Evolutionary conservation across 2,797 vertebrate species (phyloP).

Genomic region (Uromys caudimaculatus): DNA sequence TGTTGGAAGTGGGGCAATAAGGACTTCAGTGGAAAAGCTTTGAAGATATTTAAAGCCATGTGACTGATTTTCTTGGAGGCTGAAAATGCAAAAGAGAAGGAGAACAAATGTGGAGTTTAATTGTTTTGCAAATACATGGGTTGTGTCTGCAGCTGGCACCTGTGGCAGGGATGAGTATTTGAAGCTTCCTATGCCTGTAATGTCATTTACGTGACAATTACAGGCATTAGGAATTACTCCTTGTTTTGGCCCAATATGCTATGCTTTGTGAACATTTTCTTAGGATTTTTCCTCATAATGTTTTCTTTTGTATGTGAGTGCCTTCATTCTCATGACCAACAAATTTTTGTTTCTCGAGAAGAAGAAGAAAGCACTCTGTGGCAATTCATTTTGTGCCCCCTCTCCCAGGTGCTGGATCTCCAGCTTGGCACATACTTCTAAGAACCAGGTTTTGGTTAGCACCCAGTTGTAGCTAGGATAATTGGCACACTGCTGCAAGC

Average conservation of each 20-base stretch:
- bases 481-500: constrained; percentile 9
- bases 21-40: constrained; percentile 9
- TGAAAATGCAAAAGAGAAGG: neutral
- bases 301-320: constrained; percentile 40
- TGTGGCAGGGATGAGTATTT: neutral
- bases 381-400: constrained; percentile 13
- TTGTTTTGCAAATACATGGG: neutral
- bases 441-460: constrained; percentile 76
- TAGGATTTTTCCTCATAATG: too few relatives aligned
- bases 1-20: constrained; percentile 56
- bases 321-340: constrained; percentile 65
- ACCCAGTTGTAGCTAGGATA: constrained; percentile 26
- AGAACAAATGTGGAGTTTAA: neutral
- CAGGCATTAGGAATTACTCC: neutral
- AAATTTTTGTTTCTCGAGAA: constrained; percentile 44
- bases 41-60: constrained; percentile 64
- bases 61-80: constrained; percentile 49
- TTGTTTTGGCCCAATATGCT: neutral
- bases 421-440: constrained; percentile 55
- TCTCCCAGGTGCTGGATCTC: constrained; percentile 70
- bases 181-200: neutral
- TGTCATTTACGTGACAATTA: neutral
- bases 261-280: neutral
- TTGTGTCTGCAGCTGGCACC: accelerated
- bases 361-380: neutral